These are phyloP conservation scores for Petrocephalus microphthalmus DNA, from an alignment of 2,113 vertebrate species.

Conservation along the genomic window DNA sequence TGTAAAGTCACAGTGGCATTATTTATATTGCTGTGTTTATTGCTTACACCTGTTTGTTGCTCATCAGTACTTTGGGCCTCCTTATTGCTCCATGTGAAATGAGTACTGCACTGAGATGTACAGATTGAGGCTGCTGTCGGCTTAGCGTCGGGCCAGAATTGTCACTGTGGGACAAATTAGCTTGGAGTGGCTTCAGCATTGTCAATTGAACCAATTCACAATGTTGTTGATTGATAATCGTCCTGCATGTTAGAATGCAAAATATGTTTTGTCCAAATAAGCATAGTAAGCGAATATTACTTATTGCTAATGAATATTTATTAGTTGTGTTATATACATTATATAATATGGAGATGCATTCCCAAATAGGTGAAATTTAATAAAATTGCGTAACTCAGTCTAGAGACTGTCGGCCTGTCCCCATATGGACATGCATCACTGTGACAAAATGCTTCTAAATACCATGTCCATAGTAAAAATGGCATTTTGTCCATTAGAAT, in stretches of 20 bases:
- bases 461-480: not conserved
- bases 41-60: not conserved
- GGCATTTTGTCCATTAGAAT: not conserved
- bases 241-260: not conserved
- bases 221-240: not conserved
- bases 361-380: not conserved
- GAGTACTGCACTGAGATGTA: not conserved
- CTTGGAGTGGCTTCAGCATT: not conserved
- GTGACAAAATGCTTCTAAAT: not conserved
- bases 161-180: not conserved
- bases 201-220: not conserved
- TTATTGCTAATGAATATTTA: not conserved
- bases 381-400: not conserved
- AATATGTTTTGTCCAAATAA: not conserved
- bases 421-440: not conserved
- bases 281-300: not conserved
- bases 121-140: not conserved
- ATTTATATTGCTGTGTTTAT: not conserved
- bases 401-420: not conserved
- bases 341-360: not conserved
- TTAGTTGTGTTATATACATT: not conserved
- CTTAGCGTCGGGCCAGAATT: not conserved
- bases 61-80: not conserved
- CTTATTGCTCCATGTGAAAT: not conserved
- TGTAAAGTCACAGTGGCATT: not conserved